Conservation (phyloP, 2,113 vertebrate genomes). For the Addax nasomaculatus region DNA sequence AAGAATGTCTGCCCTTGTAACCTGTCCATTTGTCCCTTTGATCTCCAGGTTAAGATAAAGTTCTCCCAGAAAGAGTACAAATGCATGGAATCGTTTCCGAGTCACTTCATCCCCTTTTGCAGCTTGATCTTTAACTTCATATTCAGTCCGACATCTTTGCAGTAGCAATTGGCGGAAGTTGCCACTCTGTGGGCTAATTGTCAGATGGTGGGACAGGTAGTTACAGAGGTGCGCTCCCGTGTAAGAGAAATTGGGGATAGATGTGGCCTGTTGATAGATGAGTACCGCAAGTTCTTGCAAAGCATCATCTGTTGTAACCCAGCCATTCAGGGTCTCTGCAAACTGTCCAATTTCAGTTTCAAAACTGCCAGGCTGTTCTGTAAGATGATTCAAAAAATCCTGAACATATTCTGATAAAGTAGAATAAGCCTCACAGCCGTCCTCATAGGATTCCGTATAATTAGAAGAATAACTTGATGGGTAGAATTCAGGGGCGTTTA, state of each 20-base stretch:
- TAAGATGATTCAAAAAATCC: too few species aligned
- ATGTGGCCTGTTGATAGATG: constrained; percentile 85
- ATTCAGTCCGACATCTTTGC: constrained; percentile 90
- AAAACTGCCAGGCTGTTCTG: too few species aligned
- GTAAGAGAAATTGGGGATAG: constrained; percentile 94
- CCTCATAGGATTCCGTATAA: too few species aligned
- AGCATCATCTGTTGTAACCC: too few species aligned
- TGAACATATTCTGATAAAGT: too few species aligned
- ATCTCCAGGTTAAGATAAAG: constrained; percentile 96
- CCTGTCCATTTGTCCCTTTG: constrained; percentile 87
- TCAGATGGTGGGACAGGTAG: constrained; percentile 91
- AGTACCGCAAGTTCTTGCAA: too few species aligned
- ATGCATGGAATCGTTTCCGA: constrained; percentile 92
- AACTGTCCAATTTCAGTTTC: too few species aligned
- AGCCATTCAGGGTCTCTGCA: too few species aligned
- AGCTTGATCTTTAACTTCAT: constrained; percentile 85
- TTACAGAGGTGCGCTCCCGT: constrained; percentile 95
- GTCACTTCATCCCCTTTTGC: constrained; percentile 84
- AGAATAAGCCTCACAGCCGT: too few species aligned
- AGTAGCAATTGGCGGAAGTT: constrained; percentile 92
- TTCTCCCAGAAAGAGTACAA: constrained; percentile 95
- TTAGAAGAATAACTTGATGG: too few species aligned
- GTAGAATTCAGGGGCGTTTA: too few species aligned
- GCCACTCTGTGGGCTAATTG: constrained; percentile 83
- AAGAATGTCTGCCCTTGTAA: constrained; percentile 88